Conservation (phyloP, 2,797 vertebrate genomes). For the Gambelia wislizenii region DNA sequence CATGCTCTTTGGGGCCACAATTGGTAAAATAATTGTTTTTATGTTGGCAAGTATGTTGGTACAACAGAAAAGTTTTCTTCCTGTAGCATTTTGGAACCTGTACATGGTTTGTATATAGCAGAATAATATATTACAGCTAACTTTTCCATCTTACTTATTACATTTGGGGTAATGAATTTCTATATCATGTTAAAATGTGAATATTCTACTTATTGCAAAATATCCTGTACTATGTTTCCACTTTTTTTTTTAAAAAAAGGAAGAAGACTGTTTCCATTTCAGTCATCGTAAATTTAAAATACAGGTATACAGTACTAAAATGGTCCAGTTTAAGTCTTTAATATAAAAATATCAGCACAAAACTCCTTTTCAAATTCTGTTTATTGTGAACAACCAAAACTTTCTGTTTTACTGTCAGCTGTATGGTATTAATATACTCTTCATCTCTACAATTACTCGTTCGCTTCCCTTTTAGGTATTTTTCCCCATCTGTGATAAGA, state of each 20-base stretch:
- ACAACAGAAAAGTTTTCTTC: conserved; percentile 44
- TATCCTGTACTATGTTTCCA: conserved; percentile 71
- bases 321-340: conserved; percentile 74
- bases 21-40: conserved; percentile 41
- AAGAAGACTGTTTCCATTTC: conserved; percentile 50
- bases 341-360: conserved; percentile 85
- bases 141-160: conserved; percentile 54
- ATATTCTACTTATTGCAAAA: conserved; percentile 78
- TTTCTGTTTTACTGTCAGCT: conserved; percentile 71
- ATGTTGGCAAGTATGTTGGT: conserved; percentile 38
- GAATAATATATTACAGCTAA: conserved; percentile 66
- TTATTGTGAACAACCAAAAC: conserved; percentile 81
- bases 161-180: conserved; percentile 62
- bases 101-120: conserved; percentile 55
- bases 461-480: conserved; percentile 76
- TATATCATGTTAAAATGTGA: conserved; percentile 71
- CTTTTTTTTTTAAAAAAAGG: conserved; percentile 58
- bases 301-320: conserved; percentile 77
- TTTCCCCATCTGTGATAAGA: conserved; percentile 73
- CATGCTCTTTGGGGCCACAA: conserved; percentile 2
- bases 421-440: conserved; percentile 77
- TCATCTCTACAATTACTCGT: conserved; percentile 75
- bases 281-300: conserved; percentile 74
- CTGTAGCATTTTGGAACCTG: conserved; percentile 55
- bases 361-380: conserved; percentile 80